Evolutionary conservation across 2,797 vertebrate genomes (phyloP).

Genomic region (Luscinia megarhynchos): DNA sequence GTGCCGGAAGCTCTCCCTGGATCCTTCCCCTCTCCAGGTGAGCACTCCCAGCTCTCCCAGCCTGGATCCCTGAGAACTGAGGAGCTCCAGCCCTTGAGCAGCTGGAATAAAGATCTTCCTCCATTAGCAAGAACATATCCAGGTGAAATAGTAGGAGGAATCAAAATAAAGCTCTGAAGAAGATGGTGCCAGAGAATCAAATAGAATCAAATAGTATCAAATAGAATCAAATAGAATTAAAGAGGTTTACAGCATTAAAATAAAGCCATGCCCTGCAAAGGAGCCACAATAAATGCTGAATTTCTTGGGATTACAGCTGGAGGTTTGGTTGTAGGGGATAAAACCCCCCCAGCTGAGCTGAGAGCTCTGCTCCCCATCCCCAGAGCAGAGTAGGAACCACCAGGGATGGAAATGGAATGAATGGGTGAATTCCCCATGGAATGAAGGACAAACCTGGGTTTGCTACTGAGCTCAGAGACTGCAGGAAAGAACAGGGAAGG

Average conservation of each 20-base stretch:
- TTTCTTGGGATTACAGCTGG: neutral
- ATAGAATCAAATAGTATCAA: too few relatives aligned
- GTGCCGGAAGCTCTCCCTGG: neutral
- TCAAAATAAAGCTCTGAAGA: neutral
- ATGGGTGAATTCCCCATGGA: neutral
- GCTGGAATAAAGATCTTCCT: neutral
- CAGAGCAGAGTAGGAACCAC: neutral
- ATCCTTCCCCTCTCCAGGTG: fast-evolving
- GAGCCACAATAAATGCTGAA: neutral
- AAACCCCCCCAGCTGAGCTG: neutral
- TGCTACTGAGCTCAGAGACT: neutral
- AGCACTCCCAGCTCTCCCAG: neutral
- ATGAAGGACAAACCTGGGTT: neutral
- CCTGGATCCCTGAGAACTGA: too few relatives aligned
- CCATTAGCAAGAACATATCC: too few relatives aligned
- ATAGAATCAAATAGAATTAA: too few relatives aligned
- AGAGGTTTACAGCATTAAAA: neutral
- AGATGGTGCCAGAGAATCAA: too few relatives aligned
- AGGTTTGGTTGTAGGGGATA: neutral
- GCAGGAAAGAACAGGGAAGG: neutral
- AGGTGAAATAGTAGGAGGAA: neutral
- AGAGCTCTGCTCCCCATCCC: too few relatives aligned
- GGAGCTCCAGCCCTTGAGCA: too few relatives aligned
- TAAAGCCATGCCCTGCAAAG: neutral
- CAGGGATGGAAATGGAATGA: neutral